A percentile compares a stretch with the other conserved stretches of the same genome.
These are phyloP conservation scores for Pterocles orientalis DNA, from an alignment of 2,113 vertebrate species.

Conservation along the genomic window DNA sequence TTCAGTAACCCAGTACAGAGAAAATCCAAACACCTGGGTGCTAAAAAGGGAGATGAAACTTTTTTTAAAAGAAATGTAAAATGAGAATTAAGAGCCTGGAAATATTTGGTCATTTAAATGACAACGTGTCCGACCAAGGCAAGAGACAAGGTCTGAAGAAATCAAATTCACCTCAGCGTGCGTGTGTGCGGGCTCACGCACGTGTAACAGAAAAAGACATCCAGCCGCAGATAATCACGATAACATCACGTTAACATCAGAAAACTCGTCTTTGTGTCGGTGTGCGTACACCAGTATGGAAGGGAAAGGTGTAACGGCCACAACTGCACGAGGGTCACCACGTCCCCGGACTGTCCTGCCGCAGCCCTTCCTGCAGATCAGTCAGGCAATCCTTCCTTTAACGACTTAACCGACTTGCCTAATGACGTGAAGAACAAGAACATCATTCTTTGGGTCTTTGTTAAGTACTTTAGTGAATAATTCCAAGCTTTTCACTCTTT, in stretches of 20 bases:
- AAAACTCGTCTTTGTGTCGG: neutral
- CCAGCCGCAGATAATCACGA: neutral
- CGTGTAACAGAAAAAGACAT: neutral
- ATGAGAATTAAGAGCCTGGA: neutral
- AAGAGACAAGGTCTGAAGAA: constrained; percentile 12
- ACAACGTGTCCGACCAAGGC: neutral
- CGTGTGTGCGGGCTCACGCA: neutral
- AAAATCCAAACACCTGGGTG: neutral
- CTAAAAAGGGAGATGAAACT: neutral
- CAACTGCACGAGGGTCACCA: neutral
- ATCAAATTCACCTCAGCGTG: neutral
- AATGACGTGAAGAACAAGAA: neutral
- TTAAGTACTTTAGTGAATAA: constrained; percentile 6
- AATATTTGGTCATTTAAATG: neutral
- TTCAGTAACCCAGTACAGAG: neutral
- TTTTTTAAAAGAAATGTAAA: neutral
- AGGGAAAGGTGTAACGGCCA: neutral
- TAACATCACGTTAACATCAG: neutral
- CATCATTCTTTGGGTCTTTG: neutral
- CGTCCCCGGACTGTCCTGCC: neutral
- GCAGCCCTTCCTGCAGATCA: neutral
- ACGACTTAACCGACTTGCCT: neutral
- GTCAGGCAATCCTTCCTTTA: neutral
- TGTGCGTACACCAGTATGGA: neutral
- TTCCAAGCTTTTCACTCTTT: neutral